Evolutionary conservation across 2,113 vertebrate species (phyloP).

Genomic region (Eurystomus gularis): DNA sequence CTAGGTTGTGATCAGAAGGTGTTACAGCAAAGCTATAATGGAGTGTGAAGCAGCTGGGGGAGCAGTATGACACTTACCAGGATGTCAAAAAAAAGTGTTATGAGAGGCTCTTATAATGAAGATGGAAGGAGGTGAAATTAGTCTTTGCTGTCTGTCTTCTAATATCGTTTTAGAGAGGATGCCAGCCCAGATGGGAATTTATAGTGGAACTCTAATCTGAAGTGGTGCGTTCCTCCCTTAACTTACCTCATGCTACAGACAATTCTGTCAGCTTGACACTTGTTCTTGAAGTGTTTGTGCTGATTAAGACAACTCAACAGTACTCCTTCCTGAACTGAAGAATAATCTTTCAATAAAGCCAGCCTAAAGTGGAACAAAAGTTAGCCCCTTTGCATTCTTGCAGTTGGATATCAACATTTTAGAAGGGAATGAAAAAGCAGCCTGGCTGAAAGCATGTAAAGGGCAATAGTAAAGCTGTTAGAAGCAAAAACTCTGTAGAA

Average conservation of each 20-base stretch:
- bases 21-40: not conserved
- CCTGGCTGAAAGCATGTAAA: not conserved
- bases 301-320: slow-evolving; percentile 35
- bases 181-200: slow-evolving; percentile 42
- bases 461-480: not conserved
- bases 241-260: slow-evolving; percentile 33
- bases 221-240: slow-evolving; percentile 27
- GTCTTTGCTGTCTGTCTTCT: slow-evolving; percentile 31
- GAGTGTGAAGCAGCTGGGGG: not conserved
- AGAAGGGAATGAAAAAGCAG: not conserved
- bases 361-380: not conserved
- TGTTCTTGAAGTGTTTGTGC: slow-evolving; percentile 44
- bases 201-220: slow-evolving; percentile 16
- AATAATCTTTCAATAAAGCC: slow-evolving; percentile 47
- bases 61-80: not conserved
- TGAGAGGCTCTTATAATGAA: slow-evolving; percentile 11
- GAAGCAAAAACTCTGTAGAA: not conserved
- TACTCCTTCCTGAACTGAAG: slow-evolving; percentile 25
- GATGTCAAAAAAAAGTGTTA: not conserved
- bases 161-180: slow-evolving; percentile 31
- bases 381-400: slow-evolving; percentile 4
- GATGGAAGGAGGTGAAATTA: slow-evolving; percentile 35
- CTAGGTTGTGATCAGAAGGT: not conserved
- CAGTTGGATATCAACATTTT: not conserved
- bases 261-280: slow-evolving; percentile 43